phyloP scores from a whole-genome alignment of 2,113 vertebrate species.

The Clarias gariepinus region DNA sequence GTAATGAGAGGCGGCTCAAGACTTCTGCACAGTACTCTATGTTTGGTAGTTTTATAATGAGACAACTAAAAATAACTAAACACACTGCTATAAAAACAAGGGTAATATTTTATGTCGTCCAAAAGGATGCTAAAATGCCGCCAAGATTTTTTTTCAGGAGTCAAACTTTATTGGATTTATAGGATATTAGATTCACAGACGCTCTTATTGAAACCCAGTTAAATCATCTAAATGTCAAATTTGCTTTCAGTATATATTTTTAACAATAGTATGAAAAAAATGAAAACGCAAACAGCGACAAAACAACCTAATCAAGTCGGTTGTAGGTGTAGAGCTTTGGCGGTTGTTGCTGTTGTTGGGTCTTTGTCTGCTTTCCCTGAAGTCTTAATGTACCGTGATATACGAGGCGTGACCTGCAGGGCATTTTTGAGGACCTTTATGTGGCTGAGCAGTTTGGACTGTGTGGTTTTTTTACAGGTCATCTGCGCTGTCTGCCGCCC shows the following conservation, averaged over 20 bases:
- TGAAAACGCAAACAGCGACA: not conserved
- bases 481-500: constrained; percentile 36
- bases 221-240: not conserved
- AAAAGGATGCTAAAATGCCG: not conserved
- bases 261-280: not conserved
- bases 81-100: not conserved
- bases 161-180: not conserved
- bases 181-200: not conserved
- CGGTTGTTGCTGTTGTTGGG: constrained; percentile 11
- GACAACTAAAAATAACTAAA: not conserved
- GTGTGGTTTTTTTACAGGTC: constrained; percentile 52
- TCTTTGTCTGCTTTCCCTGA: constrained; percentile 44
- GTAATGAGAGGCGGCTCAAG: no score
- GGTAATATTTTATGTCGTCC: not conserved
- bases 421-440: constrained; percentile 42
- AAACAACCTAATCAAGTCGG: not conserved
- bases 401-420: constrained; percentile 39
- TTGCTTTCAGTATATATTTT: not conserved
- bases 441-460: constrained; percentile 40
- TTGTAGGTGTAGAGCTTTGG: not conserved
- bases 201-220: not conserved
- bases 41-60: not conserved
- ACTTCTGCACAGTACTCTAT: no score
- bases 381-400: constrained; percentile 48
- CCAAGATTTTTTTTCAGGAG: not conserved